phyloP scores from a whole-genome alignment of 2,888 invertebrate genomes.

The Sarcophaga subvicina region DNA sequence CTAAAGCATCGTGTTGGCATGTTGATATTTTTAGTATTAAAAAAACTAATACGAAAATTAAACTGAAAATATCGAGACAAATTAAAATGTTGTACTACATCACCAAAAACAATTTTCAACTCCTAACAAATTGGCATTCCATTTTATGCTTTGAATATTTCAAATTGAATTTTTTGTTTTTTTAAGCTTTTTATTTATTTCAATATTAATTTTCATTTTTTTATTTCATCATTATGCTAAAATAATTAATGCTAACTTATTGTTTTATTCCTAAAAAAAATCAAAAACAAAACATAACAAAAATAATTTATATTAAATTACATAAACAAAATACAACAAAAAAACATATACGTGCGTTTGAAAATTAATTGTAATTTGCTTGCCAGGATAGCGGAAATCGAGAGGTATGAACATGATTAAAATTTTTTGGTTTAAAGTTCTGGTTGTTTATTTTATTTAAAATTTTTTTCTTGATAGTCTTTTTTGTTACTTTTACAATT shows the following conservation, averaged over 20 bases:
- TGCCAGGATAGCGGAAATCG: slow-evolving; percentile 88
- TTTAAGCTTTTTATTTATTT: slow-evolving; percentile 22
- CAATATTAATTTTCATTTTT: slow-evolving; percentile 27
- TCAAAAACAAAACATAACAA: slow-evolving; percentile 68
- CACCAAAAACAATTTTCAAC: slow-evolving; percentile 8
- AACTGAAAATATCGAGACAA: slow-evolving; percentile 38
- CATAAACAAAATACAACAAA: slow-evolving; percentile 44
- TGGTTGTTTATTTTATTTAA: slow-evolving; percentile 37
- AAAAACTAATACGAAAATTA: slow-evolving; percentile 15
- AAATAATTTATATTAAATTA: slow-evolving; percentile 20
- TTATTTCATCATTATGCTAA: slow-evolving; percentile 60
- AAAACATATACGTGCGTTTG: slow-evolving; percentile 53
- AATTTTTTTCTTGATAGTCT: neutral
- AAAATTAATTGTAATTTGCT: slow-evolving; percentile 79
- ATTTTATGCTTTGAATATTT: slow-evolving; percentile 22
- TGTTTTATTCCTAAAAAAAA: slow-evolving; percentile 70
- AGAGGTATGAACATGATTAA: slow-evolving; percentile 83
- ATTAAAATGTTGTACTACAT: neutral
- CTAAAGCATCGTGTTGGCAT: slow-evolving; percentile 62
- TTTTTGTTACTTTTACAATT: neutral
- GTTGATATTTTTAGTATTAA: slow-evolving; percentile 59
- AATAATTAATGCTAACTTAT: slow-evolving; percentile 65
- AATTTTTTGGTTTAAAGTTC: slow-evolving; percentile 36
- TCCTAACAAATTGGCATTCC: slow-evolving; percentile 46
- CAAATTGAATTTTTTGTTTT: slow-evolving; percentile 26